Conservation (phyloP, 2,113 vertebrate genomes). For the Phaetusa simplex region DNA sequence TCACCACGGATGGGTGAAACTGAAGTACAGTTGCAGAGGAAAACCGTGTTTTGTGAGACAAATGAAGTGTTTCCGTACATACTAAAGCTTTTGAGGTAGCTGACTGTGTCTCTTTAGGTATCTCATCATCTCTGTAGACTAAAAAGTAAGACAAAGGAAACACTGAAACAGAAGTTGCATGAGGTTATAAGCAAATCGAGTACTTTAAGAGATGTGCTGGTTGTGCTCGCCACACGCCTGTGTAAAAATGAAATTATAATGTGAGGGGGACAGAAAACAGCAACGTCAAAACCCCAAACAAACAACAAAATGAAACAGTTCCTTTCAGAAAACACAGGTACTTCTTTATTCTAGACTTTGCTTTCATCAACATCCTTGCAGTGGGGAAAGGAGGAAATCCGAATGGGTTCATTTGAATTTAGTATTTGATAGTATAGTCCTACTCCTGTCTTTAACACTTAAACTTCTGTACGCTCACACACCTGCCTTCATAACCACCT, state of each 20-base stretch:
- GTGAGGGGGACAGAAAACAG: neutral
- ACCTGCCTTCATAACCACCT: neutral
- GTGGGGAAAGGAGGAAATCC: neutral
- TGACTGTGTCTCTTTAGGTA: neutral
- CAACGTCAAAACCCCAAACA: neutral
- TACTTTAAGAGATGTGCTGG: neutral
- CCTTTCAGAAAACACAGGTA: neutral
- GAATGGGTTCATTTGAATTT: neutral
- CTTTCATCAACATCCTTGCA: neutral
- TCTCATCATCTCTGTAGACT: neutral
- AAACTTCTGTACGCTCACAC: neutral
- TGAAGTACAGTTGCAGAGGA: neutral
- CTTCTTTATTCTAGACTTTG: neutral
- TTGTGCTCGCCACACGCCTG: fast-evolving
- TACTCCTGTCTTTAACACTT: neutral
- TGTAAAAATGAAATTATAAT: neutral
- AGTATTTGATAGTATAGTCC: neutral
- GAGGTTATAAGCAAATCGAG: neutral
- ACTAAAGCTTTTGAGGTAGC: neutral
- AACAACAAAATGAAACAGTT: neutral
- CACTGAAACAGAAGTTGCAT: neutral
- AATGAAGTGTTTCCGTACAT: neutral
- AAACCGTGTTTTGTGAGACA: neutral
- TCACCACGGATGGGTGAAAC: neutral
- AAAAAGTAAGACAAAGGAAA: neutral